Percentiles rank a stretch among this genome's conserved stretches.
Conservation (phyloP, 1,140 invertebrate genomes). For the Philaenus spumarius region DNA sequence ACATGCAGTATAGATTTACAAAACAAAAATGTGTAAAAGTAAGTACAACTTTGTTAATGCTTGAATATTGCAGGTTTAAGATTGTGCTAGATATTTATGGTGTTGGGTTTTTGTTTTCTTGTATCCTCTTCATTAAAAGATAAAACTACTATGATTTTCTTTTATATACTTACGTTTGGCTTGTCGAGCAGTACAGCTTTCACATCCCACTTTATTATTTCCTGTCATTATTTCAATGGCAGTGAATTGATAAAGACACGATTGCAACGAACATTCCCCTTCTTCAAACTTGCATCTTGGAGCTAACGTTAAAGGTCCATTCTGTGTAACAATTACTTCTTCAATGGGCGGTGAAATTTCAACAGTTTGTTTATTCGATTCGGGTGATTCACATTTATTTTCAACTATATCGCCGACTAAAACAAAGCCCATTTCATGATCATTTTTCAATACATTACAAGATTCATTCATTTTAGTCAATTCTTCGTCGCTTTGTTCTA, state of each 20-base stretch:
- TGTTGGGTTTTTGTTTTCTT: too few species aligned
- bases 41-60: too few species aligned
- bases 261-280: constrained; percentile 74
- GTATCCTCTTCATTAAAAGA: too few species aligned
- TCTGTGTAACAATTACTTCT: constrained; percentile 5
- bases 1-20: too few species aligned
- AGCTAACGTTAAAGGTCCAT: constrained; percentile 21
- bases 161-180: constrained; percentile 43
- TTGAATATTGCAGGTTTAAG: too few species aligned
- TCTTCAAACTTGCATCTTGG: constrained; percentile 59
- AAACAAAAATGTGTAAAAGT: too few species aligned
- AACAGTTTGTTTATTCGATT: not conserved
- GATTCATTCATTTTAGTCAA: too few species aligned
- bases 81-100: too few species aligned
- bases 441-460: not conserved
- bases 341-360: not conserved
- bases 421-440: not conserved
- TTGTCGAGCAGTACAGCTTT: constrained; percentile 72
- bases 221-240: constrained; percentile 79
- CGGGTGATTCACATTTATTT: not conserved
- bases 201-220: constrained; percentile 88
- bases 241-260: constrained; percentile 89
- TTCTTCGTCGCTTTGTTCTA: too few species aligned
- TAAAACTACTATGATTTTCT: not conserved
- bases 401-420: not conserved